These are phyloP conservation scores for Rhinoderma darwinii DNA, from an alignment of 2,113 vertebrate genomes.

Conservation along the genomic window DNA sequence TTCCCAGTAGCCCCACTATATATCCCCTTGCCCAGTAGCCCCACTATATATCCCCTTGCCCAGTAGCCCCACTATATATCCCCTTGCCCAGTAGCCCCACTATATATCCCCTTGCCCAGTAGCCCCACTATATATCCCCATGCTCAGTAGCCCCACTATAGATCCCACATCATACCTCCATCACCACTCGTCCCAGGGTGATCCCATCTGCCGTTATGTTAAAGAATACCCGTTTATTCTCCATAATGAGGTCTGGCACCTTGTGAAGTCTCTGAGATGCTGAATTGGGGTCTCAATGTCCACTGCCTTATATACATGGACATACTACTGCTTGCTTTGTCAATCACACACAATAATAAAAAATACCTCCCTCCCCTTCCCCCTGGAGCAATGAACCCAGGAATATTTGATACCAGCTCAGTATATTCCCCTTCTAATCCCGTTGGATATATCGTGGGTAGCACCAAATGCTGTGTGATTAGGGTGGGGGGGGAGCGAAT, in stretches of 20 bases:
- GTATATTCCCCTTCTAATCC: slow-evolving; percentile 56
- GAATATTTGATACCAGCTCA: slow-evolving; percentile 58
- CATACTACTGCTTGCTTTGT: slow-evolving; percentile 26
- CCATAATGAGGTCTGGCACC: slow-evolving; percentile 27
- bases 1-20: too few species aligned
- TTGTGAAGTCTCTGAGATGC: slow-evolving; percentile 18
- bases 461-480: slow-evolving; percentile 59
- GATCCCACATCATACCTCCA: slow-evolving; percentile 37
- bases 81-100: too few species aligned
- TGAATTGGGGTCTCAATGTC: background rate
- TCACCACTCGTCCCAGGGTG: slow-evolving; percentile 34
- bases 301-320: slow-evolving; percentile 40
- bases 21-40: too few species aligned
- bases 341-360: slow-evolving; percentile 34
- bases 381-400: slow-evolving; percentile 30
- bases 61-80: too few species aligned
- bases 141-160: background rate
- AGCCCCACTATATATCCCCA: too few species aligned
- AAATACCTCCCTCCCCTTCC: slow-evolving; percentile 33
- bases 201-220: slow-evolving; percentile 42
- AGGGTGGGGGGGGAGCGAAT: slow-evolving; percentile 27
- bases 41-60: too few species aligned
- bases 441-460: slow-evolving; percentile 54
- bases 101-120: too few species aligned
- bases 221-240: slow-evolving; percentile 54